Conservation (phyloP, 2,113 vertebrate genomes). For the Cynoglossus semilaevis region DNA sequence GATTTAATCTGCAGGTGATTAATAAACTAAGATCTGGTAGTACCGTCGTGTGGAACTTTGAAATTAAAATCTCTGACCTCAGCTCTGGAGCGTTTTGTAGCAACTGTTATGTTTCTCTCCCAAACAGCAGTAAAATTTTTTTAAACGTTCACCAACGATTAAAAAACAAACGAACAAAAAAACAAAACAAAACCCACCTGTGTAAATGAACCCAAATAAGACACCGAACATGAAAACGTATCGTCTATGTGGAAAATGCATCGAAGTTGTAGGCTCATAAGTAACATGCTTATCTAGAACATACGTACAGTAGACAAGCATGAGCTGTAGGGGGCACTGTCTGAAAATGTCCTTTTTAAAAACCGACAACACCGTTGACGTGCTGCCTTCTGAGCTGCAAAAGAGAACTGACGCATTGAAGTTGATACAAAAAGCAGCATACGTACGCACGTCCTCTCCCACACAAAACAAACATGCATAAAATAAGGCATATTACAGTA, state of each 20-base stretch:
- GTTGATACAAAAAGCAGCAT: slow-evolving; percentile 44
- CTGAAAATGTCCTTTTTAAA: slow-evolving; percentile 41
- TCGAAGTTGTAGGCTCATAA: slow-evolving; percentile 50
- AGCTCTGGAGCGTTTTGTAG: not conserved
- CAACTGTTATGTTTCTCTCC: not conserved
- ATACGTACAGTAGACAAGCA: slow-evolving; percentile 62
- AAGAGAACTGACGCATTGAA: slow-evolving; percentile 50
- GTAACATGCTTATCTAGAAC: slow-evolving; percentile 66
- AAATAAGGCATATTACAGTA: slow-evolving; percentile 70
- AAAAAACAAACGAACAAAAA: too few relatives aligned
- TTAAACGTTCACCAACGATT: slow-evolving; percentile 2
- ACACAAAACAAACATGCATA: slow-evolving; percentile 67
- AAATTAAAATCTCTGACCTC: not conserved
- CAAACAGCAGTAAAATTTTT: not conserved
- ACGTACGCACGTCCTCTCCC: slow-evolving; percentile 57
- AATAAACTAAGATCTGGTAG: slow-evolving; percentile 22
- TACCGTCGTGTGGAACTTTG: slow-evolving; percentile 1
- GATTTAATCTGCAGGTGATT: slow-evolving; percentile 21
- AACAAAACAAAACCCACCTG: slow-evolving; percentile 9
- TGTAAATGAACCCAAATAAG: not conserved
- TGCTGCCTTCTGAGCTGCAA: slow-evolving; percentile 49
- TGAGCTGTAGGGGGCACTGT: slow-evolving; percentile 46
- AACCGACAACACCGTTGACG: slow-evolving; percentile 36
- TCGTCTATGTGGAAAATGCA: slow-evolving; percentile 35
- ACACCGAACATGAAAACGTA: slow-evolving; percentile 11